Evolutionary conservation across 2,113 vertebrate species (phyloP), one percentile per base, ranked within the genome.

Genomic region (Myrmophylax atrothorax): DNA sequence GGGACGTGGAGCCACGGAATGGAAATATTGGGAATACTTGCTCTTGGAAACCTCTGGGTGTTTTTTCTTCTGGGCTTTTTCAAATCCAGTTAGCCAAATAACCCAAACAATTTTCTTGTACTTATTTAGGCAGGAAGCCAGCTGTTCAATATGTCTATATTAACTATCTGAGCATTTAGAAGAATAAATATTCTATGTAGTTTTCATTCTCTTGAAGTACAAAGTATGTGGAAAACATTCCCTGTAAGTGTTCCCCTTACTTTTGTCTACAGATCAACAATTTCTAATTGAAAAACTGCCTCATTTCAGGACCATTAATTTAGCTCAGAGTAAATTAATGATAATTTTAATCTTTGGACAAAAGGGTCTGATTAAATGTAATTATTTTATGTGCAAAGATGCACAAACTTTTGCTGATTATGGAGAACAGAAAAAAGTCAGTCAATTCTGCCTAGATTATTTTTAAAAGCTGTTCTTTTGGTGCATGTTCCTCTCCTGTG

Each of bases 231-330:
- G 59, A 29, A 44, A 84, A n/a, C n/a, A 19, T 60, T 72, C 42
- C 72, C 56, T 38, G 84, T 66, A 80, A 70, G 59, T 0, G 1
- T 92, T 77, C 56, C 75, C 60, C 80, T 97, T 78, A 62, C 40
- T 89, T 94, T 93, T 88, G 50, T 93, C 70, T 64, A n/a, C 66
- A 94, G 81, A 90, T 69, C 73, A 58, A 26, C 76, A 89, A 60
- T 94, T 94, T 93, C 76, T 97, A 87, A 95, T 95, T 91, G 92
- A 93, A 87, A 96, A 91, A n/a, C 37, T 81, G 44, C 67, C 90
- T 97, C 33, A 80, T 97, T 97, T 97, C 82, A 84, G 79, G 94
- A 70, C 6, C 26, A 95, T 94, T 95, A 94, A 95, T 96, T 97
- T 94, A 95, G 44, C 92, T 97, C 59, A 47, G 70, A 92, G 93